These are phyloP conservation scores for Sipha maydis DNA, from an alignment of 2,888 invertebrate genomes.

Conservation along the genomic window DNA sequence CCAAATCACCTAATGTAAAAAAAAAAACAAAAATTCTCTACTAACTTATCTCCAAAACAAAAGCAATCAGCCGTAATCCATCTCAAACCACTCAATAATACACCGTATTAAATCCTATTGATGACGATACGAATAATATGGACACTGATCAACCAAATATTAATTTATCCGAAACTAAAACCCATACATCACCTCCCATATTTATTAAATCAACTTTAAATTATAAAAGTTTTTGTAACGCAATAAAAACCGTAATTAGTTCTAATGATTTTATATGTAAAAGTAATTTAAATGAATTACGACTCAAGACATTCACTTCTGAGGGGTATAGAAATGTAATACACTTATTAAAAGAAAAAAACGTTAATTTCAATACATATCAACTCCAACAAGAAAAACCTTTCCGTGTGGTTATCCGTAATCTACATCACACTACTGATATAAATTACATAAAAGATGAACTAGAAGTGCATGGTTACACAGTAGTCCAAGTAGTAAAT, in stretches of 20 bases:
- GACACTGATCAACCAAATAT: neutral
- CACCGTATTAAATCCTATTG: neutral
- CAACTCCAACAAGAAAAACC: too few species aligned
- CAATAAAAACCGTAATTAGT: neutral
- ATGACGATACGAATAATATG: neutral
- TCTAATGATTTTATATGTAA: neutral
- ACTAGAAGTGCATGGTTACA: neutral
- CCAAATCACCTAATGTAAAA: neutral
- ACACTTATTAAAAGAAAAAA: constrained; percentile 13
- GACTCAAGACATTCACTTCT: neutral
- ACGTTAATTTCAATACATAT: neutral
- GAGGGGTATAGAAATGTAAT: neutral
- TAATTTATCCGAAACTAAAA: neutral
- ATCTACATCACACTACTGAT: too few species aligned
- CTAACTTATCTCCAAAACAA: neutral
- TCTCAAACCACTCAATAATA: neutral
- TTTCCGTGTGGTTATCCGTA: too few species aligned
- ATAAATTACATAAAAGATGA: neutral
- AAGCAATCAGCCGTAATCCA: neutral
- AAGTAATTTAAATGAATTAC: too few species aligned
- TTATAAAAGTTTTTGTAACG: neutral
- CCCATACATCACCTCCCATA: neutral
- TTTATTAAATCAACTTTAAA: constrained; percentile 3
- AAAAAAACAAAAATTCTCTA: neutral
- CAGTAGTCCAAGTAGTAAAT: neutral